Evolutionary conservation across 2,888 invertebrate species (phyloP).

Genomic region (Mimumesa dahlbomi): DNA sequence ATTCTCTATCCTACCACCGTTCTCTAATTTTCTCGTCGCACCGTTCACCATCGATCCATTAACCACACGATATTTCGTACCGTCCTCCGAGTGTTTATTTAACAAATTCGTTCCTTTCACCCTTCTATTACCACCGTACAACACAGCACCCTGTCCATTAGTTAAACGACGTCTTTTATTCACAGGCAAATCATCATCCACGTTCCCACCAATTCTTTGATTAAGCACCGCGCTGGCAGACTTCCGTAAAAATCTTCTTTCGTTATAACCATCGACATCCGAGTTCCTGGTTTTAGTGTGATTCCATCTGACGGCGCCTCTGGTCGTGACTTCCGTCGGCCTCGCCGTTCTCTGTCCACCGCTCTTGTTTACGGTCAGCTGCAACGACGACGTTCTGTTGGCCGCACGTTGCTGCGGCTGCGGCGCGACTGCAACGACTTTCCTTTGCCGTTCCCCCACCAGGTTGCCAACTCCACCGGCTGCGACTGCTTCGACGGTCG

Average conservation of each 20-base stretch:
- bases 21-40: conserved; percentile 2
- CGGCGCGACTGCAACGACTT: conserved; percentile 50
- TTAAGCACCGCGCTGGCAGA: conserved; percentile 71
- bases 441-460: conserved; percentile 71
- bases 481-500: conserved; percentile 75
- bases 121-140: conserved; percentile 14
- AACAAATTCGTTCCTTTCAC: conserved; percentile 24
- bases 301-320: conserved; percentile 69
- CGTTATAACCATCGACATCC: conserved; percentile 52
- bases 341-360: conserved; percentile 10
- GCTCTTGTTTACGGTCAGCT: conserved; percentile 56
- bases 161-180: conserved; percentile 46
- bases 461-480: conserved; percentile 44
- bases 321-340: conserved; percentile 56
- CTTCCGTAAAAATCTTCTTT: conserved; percentile 63
- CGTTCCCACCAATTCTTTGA: conserved; percentile 58
- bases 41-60: conserved; percentile 12
- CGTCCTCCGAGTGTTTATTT: conserved; percentile 18
- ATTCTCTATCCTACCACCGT: conserved; percentile 12
- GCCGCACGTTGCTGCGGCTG: conserved; percentile 57
- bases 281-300: conserved; percentile 51
- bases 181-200: conserved; percentile 27
- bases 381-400: conserved; percentile 31
- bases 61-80: not conserved
- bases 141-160: conserved; percentile 30